These are phyloP conservation scores for Busseola fusca DNA, from an alignment of 2,888 invertebrate genomes.

Conservation along the genomic window DNA sequence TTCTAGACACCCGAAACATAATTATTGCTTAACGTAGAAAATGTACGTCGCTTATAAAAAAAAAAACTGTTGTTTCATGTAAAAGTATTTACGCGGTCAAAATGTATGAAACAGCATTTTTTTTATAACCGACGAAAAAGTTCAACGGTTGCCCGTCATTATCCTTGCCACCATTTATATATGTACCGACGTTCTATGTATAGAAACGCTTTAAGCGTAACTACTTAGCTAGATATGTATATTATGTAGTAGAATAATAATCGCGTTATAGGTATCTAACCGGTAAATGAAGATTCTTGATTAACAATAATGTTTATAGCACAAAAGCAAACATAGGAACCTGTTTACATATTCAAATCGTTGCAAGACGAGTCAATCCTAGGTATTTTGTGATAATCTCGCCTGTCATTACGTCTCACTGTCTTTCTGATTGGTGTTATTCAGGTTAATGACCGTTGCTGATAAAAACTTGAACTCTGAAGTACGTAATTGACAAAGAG, in stretches of 20 bases:
- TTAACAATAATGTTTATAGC: constrained; percentile 11
- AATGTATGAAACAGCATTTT: background rate
- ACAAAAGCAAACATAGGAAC: constrained; percentile 21
- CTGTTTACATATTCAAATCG: constrained; percentile 37
- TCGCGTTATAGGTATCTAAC: background rate
- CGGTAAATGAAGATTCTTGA: background rate
- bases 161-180: background rate
- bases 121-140: background rate
- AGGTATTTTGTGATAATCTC: constrained; percentile 51
- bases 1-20: background rate
- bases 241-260: no score
- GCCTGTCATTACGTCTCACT: constrained; percentile 52
- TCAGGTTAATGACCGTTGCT: constrained; percentile 67
- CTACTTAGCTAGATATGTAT: background rate
- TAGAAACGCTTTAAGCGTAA: background rate
- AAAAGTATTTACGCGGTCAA: background rate
- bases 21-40: background rate
- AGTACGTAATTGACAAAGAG: constrained; percentile 57
- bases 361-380: constrained; percentile 35
- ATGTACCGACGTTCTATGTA: background rate
- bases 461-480: constrained; percentile 65
- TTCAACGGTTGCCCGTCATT: background rate
- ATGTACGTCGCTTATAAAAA: background rate
- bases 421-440: constrained; percentile 57
- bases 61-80: background rate